Base-by-base conservation (phyloP, 2,888 invertebrate genomes). In the Orchestes rusci region DNA sequence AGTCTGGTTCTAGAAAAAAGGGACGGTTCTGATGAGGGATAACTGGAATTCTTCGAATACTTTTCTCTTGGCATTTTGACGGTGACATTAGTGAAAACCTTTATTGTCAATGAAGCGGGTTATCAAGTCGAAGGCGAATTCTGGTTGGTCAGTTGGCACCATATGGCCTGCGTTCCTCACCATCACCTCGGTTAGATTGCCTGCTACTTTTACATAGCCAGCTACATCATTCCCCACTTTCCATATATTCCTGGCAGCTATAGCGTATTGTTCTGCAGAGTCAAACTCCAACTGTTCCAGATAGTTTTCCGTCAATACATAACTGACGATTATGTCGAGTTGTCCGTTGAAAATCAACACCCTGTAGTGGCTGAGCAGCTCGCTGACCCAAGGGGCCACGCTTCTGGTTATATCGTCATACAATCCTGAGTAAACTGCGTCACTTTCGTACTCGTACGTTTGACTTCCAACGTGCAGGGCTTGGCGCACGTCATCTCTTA, bases 291-390 rank as follows among this genome's bases (percentile, higher is more conserved):
- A 70, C 39, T 79, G 74, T 52, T 75, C 72, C 18, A 94, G 68
- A 64, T 86, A 91, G 61, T 83, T 84, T 12, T 84, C 75, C 0
- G 92, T 92, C 37, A 88, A 63, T 0, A 91, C 89, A 67, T 90
- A 89, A 0, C 90, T 88, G 0, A 92, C 87, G 51, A 93, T 90
- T 10, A 94, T 83, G 64, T 95, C 94, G 52, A 94, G 64, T 62
- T 94, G 93, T 0, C 94, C 94, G 61, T 82, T 92, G 65, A 93
- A 94, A 47, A 92, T 75, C 30, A 92, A 73, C 10, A 90, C 78
- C 62, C 75, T 72, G 58, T 84, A 85, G 55, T 79, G 67, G 20
- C 79, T 71, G 1, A 87, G 62, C 0, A 89, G 67, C 54, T 82
- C 80, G 0, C 77, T 72, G 42, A 89, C 70, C 76, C 82, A 80